A percentile compares a stretch with the other conserved stretches of the same genome.
Conservation (phyloP, 1,140 invertebrate species). For the Drosophila suzukii region DNA sequence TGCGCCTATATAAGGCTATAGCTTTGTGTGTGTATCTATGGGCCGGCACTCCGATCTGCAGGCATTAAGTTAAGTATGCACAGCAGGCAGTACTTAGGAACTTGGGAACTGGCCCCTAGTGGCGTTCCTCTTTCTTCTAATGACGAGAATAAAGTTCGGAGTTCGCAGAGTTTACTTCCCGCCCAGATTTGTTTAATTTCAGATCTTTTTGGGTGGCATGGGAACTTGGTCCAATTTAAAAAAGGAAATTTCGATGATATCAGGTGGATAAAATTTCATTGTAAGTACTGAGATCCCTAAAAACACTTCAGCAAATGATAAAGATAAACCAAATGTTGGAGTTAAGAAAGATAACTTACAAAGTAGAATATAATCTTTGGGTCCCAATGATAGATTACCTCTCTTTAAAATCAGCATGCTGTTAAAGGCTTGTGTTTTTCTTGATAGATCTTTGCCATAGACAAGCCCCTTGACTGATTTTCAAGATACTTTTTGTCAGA, state of each 20-base stretch:
- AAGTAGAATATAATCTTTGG: no score
- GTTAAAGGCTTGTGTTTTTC: not conserved
- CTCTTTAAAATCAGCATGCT: no score
- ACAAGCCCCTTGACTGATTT: not conserved
- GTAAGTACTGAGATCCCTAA: no score
- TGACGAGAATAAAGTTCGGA: not conserved
- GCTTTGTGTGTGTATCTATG: conserved; percentile 21
- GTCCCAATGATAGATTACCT: no score
- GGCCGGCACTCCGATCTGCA: not conserved
- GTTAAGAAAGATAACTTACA: not conserved
- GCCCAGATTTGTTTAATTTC: not conserved
- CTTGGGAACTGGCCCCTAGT: conserved; percentile 3
- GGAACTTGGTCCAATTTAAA: not conserved
- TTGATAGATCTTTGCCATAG: not conserved
- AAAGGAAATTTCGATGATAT: not conserved
- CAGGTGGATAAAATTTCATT: not conserved
- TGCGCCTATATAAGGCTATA: not conserved
- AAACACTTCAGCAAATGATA: not conserved
- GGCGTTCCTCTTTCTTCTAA: not conserved
- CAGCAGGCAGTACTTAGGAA: conserved; percentile 1
- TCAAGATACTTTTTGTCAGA: conserved; percentile 1
- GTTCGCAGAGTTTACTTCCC: conserved; percentile 4
- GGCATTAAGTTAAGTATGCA: conserved; percentile 9
- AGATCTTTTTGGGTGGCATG: not conserved
- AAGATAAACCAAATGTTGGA: not conserved